Conservation (phyloP, 2,113 vertebrate species). For the Variabilichromis moorii region DNA sequence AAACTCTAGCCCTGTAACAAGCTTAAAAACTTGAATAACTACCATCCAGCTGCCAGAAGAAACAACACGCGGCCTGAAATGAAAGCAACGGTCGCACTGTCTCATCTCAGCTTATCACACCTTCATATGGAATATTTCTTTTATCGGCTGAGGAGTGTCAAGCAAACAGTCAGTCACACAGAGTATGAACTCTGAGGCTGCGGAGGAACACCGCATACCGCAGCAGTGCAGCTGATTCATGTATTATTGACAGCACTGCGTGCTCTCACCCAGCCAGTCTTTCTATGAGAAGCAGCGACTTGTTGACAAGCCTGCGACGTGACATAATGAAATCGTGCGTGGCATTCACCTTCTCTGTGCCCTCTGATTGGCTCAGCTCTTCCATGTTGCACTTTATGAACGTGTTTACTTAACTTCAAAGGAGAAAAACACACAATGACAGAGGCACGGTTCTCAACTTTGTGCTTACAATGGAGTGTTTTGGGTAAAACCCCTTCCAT, state of each 20-base stretch:
- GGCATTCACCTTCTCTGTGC: neutral
- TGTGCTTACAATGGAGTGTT: neutral
- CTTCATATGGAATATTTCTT: neutral
- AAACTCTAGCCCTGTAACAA: constrained; percentile 28
- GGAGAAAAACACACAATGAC: neutral
- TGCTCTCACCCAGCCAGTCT: neutral
- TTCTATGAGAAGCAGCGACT: neutral
- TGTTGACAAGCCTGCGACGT: neutral
- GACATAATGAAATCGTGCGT: neutral
- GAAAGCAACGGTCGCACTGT: neutral
- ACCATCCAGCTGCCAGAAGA: constrained; percentile 1
- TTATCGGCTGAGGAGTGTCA: neutral
- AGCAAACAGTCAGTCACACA: neutral
- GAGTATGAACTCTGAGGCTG: neutral
- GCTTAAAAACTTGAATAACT: constrained; percentile 3
- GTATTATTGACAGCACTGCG: neutral
- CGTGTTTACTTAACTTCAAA: neutral
- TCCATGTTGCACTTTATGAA: neutral
- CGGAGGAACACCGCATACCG: neutral
- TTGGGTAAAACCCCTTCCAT: constrained; percentile 8
- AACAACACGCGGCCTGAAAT: neutral
- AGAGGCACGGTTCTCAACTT: neutral
- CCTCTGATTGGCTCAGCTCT: neutral
- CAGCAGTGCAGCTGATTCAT: neutral
- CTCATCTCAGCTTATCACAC: neutral